Evolutionary conservation across 2,113 vertebrate genomes (phyloP).

Genomic region (Mus pahari): DNA sequence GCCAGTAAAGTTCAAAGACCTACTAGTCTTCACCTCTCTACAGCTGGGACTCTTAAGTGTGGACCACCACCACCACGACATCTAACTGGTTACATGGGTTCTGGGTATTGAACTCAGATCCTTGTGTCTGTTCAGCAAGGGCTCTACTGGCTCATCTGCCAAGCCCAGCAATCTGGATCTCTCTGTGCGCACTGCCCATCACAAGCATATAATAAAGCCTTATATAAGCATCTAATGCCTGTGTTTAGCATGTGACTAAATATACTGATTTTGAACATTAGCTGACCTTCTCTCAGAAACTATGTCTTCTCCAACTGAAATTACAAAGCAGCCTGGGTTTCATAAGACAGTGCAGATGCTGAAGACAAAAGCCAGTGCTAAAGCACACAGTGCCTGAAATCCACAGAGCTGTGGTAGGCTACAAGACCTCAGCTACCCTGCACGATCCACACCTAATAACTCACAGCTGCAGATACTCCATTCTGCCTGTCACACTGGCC

Average conservation of each 20-base stretch:
- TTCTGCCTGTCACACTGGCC: background rate
- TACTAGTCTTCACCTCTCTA: background rate
- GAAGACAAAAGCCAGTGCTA: background rate
- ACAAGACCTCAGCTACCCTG: background rate
- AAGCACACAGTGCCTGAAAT: background rate
- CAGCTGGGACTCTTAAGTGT: background rate
- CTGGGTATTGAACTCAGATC: background rate
- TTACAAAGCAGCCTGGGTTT: background rate
- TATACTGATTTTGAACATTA: background rate
- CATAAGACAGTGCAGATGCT: background rate
- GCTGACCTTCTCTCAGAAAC: conserved; percentile 12
- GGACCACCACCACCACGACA: too few relatives aligned
- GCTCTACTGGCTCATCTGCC: background rate
- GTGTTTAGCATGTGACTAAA: conserved; percentile 13
- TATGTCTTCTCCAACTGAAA: background rate
- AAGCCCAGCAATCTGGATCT: background rate
- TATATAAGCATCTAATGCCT: background rate
- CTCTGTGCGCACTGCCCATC: background rate
- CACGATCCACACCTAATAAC: background rate
- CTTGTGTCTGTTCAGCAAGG: background rate
- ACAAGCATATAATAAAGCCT: background rate
- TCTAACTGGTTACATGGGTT: background rate
- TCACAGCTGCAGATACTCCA: background rate
- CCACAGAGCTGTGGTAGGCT: background rate
- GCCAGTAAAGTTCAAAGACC: background rate